A percentile compares a stretch with the other conserved stretches of the same genome.
These are phyloP conservation scores for Andrena chrysosceles DNA, from an alignment of 2,888 invertebrate species.

Conservation along the genomic window DNA sequence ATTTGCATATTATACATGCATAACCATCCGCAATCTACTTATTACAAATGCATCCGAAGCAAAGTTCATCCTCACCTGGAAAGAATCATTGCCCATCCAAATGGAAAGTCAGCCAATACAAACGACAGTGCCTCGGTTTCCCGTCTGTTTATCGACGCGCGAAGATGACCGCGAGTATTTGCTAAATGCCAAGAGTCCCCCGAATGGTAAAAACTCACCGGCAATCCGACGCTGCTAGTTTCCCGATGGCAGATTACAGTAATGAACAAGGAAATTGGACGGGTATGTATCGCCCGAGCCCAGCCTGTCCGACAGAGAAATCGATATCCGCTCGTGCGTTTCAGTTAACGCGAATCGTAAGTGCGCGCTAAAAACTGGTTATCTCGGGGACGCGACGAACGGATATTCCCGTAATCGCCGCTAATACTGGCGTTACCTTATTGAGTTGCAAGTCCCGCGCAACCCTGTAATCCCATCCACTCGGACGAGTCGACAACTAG, in stretches of 20 bases:
- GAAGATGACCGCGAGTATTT: slow-evolving; percentile 3
- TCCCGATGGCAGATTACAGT: slow-evolving; percentile 16
- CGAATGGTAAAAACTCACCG: slow-evolving; percentile 10
- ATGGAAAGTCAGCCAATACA: not conserved
- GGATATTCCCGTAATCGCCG: slow-evolving; percentile 26
- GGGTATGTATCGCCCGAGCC: not conserved
- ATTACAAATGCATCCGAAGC: too few relatives aligned
- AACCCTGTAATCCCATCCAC: slow-evolving; percentile 28
- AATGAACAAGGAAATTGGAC: slow-evolving; percentile 38
- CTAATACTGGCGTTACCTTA: slow-evolving; percentile 33
- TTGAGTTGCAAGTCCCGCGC: slow-evolving; percentile 21
- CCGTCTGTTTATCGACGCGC: not conserved
- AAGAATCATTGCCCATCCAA: not conserved
- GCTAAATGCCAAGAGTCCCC: not conserved
- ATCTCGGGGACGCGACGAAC: not conserved
- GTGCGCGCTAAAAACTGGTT: slow-evolving; percentile 37
- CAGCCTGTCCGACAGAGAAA: not conserved
- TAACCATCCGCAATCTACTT: too few relatives aligned
- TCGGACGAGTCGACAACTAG: not conserved
- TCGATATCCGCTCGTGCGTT: slow-evolving; percentile 18
- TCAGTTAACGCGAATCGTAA: slow-evolving; percentile 17
- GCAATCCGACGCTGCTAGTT: not conserved
- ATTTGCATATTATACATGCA: too few relatives aligned
- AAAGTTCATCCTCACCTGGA: not conserved
- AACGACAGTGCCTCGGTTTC: not conserved